Percentiles rank a stretch among this genome's conserved stretches.
phyloP scores from a whole-genome alignment of 2,888 invertebrate genomes.

The Agrotis clavis region DNA sequence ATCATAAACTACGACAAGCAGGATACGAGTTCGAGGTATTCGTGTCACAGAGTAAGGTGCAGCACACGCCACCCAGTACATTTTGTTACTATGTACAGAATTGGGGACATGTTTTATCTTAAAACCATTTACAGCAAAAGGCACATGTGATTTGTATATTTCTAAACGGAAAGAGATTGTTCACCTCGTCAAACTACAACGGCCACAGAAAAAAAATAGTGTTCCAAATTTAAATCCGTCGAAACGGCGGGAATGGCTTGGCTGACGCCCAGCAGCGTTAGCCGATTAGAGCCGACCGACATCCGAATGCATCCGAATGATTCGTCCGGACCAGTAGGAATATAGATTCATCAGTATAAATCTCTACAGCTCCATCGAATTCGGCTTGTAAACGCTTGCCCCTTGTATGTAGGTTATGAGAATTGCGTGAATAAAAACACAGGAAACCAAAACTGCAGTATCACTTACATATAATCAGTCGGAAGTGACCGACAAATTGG shows the following conservation, averaged over 20 bases:
- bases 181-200: conserved; percentile 87
- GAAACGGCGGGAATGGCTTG: conserved; percentile 87
- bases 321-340: conserved; percentile 69
- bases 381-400: conserved; percentile 21
- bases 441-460: conserved; percentile 72
- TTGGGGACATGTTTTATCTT: conserved; percentile 20
- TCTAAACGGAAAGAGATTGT: conserved; percentile 84
- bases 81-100: conserved; percentile 53
- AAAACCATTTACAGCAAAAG: conserved; percentile 16
- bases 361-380: conserved; percentile 28
- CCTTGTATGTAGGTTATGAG: conserved; percentile 34
- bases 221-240: conserved; percentile 89
- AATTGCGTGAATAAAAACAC: conserved; percentile 55
- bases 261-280: conserved; percentile 85
- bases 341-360: conserved; percentile 59
- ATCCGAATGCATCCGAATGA: conserved; percentile 79
- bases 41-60: conserved; percentile 78
- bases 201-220: conserved; percentile 81
- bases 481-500: conserved; percentile 76
- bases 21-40: conserved; percentile 81
- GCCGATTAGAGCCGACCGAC: conserved; percentile 78
- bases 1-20: conserved; percentile 79
- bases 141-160: conserved; percentile 52
- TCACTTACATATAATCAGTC: conserved; percentile 70
- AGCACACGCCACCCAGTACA: conserved; percentile 61